Conservation (phyloP, 1,140 invertebrate species). For the Mycetomoellerius zeteki region DNA sequence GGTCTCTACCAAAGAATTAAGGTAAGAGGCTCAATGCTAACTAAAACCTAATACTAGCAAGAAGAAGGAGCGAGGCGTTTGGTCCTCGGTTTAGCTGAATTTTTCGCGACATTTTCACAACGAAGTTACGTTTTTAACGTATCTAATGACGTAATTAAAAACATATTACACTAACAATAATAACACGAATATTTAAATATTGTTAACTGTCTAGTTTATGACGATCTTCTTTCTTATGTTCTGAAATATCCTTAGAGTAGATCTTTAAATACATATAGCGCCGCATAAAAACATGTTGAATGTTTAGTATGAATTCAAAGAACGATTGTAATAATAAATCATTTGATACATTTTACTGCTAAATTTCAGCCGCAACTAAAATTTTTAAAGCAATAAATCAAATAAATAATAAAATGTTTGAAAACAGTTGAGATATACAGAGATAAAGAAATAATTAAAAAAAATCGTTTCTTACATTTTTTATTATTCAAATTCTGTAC, state of each 20-base stretch:
- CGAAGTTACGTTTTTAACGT: background rate
- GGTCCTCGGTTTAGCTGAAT: background rate
- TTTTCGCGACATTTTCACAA: background rate
- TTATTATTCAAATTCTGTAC: background rate
- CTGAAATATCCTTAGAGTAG: background rate
- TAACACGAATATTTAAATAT: background rate
- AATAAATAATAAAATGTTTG: background rate
- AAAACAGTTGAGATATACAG: background rate
- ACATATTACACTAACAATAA: background rate
- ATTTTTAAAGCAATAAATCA: background rate
- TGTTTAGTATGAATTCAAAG: background rate
- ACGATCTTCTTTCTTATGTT: background rate
- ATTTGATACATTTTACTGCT: background rate
- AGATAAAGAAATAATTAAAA: background rate
- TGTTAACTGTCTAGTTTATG: background rate
- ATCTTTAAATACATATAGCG: background rate
- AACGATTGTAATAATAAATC: background rate
- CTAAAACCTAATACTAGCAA: background rate
- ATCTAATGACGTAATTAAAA: background rate
- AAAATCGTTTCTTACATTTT: background rate
- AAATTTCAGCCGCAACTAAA: background rate
- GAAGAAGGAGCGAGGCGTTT: background rate
- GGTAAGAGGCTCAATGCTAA: conserved; percentile 19
- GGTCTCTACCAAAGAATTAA: background rate
- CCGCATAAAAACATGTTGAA: background rate